These are phyloP conservation scores for Drosophila hamatofila DNA, from an alignment of 2,888 invertebrate species.

Conservation along the genomic window DNA sequence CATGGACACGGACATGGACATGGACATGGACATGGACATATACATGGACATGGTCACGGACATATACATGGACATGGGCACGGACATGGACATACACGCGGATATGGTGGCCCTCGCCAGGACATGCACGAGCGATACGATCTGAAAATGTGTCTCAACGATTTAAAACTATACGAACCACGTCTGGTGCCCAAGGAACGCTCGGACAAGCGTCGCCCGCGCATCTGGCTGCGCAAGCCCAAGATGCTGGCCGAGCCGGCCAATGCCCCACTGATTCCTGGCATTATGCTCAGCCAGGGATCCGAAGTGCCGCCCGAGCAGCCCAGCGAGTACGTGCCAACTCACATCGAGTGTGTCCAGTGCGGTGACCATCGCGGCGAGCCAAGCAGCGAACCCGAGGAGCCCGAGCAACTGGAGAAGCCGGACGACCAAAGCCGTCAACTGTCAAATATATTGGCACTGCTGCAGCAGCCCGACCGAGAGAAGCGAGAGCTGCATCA, in stretches of 20 bases:
- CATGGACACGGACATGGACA: neutral
- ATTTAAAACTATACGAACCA: conserved; percentile 82
- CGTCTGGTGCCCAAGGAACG: conserved; percentile 71
- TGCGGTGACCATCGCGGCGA: conserved; percentile 39
- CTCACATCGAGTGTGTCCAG: conserved; percentile 55
- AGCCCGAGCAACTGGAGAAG: neutral
- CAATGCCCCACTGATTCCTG: neutral
- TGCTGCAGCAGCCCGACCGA: conserved; percentile 27
- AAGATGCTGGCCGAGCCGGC: neutral
- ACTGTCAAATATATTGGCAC: conserved; percentile 25
- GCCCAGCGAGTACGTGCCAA: conserved; percentile 40
- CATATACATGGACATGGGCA: conserved; percentile 1
- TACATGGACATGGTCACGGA: neutral
- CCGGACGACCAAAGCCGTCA: conserved; percentile 16
- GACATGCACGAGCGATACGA: conserved; percentile 69
- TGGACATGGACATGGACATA: neutral
- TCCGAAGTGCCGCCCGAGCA: conserved; percentile 20
- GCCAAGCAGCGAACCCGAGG: conserved; percentile 31
- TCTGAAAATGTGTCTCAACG: conserved; percentile 82
- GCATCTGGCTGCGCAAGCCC: conserved; percentile 13
- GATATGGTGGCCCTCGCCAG: neutral
- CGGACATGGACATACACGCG: conserved; percentile 1
- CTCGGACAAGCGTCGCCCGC: conserved; percentile 22
- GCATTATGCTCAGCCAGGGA: neutral
- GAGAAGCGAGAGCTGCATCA: conserved; percentile 52